Conservation (phyloP, 2,797 vertebrate genomes). For the Syngnathus acus region DNA sequence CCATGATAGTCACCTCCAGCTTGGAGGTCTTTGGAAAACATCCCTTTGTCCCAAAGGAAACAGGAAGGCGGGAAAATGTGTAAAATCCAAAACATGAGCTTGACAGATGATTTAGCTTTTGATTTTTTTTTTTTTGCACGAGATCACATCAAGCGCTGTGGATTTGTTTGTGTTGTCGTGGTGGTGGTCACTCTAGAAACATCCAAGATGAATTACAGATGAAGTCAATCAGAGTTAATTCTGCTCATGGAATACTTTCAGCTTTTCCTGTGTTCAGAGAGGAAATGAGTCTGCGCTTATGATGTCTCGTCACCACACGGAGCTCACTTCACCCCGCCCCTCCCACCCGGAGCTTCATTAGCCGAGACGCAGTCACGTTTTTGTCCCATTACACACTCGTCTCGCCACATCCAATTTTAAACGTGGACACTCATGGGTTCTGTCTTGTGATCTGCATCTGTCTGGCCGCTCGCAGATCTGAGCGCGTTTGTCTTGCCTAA, state of each 20-base stretch:
- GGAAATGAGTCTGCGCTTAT: slow-evolving; percentile 10
- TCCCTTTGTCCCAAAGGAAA: slow-evolving; percentile 26
- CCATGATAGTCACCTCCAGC: slow-evolving; percentile 37
- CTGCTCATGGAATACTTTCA: slow-evolving; percentile 24
- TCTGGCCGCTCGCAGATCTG: slow-evolving; percentile 28
- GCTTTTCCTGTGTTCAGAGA: slow-evolving; percentile 22
- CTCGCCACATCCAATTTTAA: slow-evolving; percentile 37
- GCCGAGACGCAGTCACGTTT: slow-evolving; percentile 41
- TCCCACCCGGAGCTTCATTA: slow-evolving; percentile 38
- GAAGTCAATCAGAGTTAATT: slow-evolving; percentile 35
- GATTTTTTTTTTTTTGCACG: background rate
- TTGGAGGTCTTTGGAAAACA: slow-evolving; percentile 32
- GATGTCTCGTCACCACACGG: slow-evolving; percentile 25
- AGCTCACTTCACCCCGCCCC: background rate
- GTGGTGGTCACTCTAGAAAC: background rate
- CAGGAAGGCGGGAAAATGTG: slow-evolving; percentile 35
- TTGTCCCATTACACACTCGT: slow-evolving; percentile 40
- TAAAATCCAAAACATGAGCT: slow-evolving; percentile 11
- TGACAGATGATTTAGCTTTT: background rate
- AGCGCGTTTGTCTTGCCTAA: slow-evolving; percentile 45
- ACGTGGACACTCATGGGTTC: slow-evolving; percentile 11
- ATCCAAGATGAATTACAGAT: slow-evolving; percentile 33
- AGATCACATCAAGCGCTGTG: background rate
- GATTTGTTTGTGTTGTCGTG: background rate
- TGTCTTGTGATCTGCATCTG: slow-evolving; percentile 44